Evolutionary conservation across 2,113 vertebrate species (phyloP).

Genomic region (Gulo gulo): DNA sequence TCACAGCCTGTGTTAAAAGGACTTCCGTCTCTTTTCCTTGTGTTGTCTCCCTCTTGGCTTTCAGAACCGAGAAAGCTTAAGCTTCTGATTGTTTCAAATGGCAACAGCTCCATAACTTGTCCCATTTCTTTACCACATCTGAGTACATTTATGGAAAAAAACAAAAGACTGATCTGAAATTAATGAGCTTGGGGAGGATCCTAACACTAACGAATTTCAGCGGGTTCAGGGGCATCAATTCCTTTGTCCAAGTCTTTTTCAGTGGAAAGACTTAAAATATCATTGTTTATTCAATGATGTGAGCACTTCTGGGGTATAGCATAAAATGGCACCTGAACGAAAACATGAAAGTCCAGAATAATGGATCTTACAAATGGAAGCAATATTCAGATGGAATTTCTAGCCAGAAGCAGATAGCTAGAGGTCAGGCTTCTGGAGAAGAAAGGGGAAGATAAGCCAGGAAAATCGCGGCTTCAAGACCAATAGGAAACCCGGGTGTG

Average conservation of each 20-base stretch:
- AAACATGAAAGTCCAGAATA: background rate
- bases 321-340: background rate
- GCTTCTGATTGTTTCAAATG: background rate
- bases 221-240: background rate
- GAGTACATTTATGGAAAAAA: background rate
- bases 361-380: background rate
- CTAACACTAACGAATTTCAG: background rate
- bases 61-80: background rate
- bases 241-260: background rate
- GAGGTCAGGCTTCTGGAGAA: conserved; percentile 42
- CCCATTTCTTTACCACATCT: background rate
- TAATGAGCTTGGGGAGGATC: background rate
- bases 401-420: background rate
- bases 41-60: background rate
- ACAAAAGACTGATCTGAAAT: background rate
- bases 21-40: background rate
- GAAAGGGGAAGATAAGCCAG: background rate
- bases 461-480: conserved; percentile 32
- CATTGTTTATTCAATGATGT: background rate
- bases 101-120: background rate
- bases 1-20: background rate
- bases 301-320: conserved; percentile 36
- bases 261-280: background rate
- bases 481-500: background rate
- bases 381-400: background rate